Conservation (phyloP, 2,797 vertebrate species). For the Acestrorhynchus altus region DNA sequence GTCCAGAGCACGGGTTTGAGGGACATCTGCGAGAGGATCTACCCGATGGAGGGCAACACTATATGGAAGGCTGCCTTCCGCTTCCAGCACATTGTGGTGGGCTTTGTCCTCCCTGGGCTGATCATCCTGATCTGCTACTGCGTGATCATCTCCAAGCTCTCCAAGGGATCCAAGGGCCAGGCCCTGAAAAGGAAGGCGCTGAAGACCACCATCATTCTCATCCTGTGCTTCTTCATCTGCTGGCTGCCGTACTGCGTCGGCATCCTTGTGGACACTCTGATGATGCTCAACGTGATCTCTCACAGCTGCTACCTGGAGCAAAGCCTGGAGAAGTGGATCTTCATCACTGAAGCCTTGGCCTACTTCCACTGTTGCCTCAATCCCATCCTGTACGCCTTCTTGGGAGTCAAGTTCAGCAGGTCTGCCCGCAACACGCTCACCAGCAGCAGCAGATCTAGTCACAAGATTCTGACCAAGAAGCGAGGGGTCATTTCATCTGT, state of each 20-base stretch:
- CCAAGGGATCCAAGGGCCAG: slow-evolving; percentile 86
- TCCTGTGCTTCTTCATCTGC: slow-evolving; percentile 93
- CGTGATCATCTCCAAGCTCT: slow-evolving; percentile 92
- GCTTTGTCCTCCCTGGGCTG: slow-evolving; percentile 91
- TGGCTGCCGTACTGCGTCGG: slow-evolving; percentile 94
- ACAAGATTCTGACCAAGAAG: slow-evolving; percentile 93
- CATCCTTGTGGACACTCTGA: slow-evolving; percentile 89
- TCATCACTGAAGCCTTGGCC: slow-evolving; percentile 90
- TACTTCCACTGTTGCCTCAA: slow-evolving; percentile 99
- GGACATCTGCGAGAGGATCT: slow-evolving; percentile 86
- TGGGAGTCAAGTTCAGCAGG: slow-evolving; percentile 95
- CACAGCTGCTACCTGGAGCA: slow-evolving; percentile 82
- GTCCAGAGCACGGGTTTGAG: slow-evolving; percentile 65
- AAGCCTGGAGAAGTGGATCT: slow-evolving; percentile 87
- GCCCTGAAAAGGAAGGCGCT: slow-evolving; percentile 91
- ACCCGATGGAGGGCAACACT: slow-evolving; percentile 71
- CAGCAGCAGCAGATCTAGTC: slow-evolving; percentile 88
- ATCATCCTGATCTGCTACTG: slow-evolving; percentile 96
- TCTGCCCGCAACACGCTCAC: slow-evolving; percentile 89
- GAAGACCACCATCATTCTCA: slow-evolving; percentile 95
- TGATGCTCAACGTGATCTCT: slow-evolving; percentile 79
- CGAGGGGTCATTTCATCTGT: slow-evolving; percentile 91
- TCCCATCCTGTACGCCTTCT: slow-evolving; percentile 96
- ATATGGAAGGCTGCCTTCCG: slow-evolving; percentile 86
- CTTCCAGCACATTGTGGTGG: slow-evolving; percentile 93